phyloP scores from a whole-genome alignment of 2,113 vertebrate genomes.

The Sarotherodon lohbergeri region DNA sequence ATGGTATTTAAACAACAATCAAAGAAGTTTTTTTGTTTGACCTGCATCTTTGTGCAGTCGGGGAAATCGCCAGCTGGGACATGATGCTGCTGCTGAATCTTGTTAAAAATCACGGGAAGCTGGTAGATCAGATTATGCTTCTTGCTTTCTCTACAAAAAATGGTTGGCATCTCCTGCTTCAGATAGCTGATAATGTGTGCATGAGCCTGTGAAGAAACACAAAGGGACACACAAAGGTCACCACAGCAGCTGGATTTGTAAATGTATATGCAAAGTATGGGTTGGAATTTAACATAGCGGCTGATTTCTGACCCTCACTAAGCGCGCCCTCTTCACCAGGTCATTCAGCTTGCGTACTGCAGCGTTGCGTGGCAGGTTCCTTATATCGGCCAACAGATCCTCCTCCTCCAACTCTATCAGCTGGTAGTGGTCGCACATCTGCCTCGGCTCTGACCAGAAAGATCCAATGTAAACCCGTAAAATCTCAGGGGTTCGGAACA shows the following conservation, averaged over 20 bases:
- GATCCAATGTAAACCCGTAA: slow-evolving; percentile 85
- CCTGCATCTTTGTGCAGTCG: slow-evolving; percentile 88
- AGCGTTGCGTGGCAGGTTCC: slow-evolving; percentile 82
- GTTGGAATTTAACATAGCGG: neutral
- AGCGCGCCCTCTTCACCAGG: slow-evolving; percentile 82
- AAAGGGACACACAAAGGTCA: neutral
- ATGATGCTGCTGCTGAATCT: slow-evolving; percentile 82
- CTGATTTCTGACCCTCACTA: slow-evolving; percentile 78
- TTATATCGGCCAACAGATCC: slow-evolving; percentile 83
- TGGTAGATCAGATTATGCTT: slow-evolving; percentile 85
- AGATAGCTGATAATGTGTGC: slow-evolving; percentile 84
- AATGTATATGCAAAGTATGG: neutral
- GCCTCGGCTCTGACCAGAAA: slow-evolving; percentile 86
- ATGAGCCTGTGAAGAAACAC: slow-evolving; percentile 74
- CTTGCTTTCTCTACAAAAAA: slow-evolving; percentile 85
- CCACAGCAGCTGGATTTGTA: neutral
- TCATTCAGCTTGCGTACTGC: slow-evolving; percentile 86
- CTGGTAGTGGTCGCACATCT: slow-evolving; percentile 77
- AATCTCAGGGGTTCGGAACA: slow-evolving; percentile 85
- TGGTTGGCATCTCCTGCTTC: slow-evolving; percentile 84
- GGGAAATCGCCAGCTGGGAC: slow-evolving; percentile 88
- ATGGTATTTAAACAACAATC: neutral
- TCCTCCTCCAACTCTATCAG: slow-evolving; percentile 87
- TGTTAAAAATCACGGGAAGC: slow-evolving; percentile 81
- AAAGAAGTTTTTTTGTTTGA: neutral